A percentile compares a stretch with the other conserved stretches of the same genome.
These are phyloP conservation scores for Harpagus bidentatus DNA, from an alignment of 2,113 vertebrate genomes.

Conservation along the genomic window DNA sequence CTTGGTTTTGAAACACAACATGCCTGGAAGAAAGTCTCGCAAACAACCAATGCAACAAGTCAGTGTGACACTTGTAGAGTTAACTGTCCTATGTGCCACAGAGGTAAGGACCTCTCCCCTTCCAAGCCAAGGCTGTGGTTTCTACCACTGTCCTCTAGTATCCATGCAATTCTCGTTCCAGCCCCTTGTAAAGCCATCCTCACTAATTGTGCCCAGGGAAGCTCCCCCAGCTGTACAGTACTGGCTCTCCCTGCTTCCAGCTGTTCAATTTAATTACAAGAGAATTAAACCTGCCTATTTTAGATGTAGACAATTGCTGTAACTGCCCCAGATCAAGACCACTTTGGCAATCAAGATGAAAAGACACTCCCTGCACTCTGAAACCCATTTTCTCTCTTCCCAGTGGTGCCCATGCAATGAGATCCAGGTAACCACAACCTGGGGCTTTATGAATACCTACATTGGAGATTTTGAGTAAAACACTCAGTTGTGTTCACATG, in stretches of 20 bases:
- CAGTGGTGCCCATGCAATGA: fast-evolving
- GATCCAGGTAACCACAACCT: neutral
- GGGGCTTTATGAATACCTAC: too few species aligned
- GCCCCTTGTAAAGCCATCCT: neutral
- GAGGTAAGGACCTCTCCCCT: neutral
- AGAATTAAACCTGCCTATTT: neutral
- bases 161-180: neutral
- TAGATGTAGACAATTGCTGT: neutral
- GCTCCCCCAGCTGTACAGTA: too few species aligned
- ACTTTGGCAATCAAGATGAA: neutral
- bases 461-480: neutral
- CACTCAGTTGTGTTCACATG: neutral
- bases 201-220: neutral
- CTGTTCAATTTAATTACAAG: neutral
- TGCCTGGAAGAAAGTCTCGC: neutral
- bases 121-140: neutral
- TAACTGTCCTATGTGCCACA: too few species aligned
- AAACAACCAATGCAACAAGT: neutral
- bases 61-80: neutral
- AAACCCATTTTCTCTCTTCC: neutral
- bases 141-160: neutral
- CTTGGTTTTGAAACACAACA: neutral
- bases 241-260: neutral
- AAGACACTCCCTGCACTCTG: neutral
- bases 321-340: neutral